Evolutionary conservation across 2,888 invertebrate genomes (phyloP), one percentile per base, ranked within the genome.

Genomic region (Pterostichus madidus): DNA sequence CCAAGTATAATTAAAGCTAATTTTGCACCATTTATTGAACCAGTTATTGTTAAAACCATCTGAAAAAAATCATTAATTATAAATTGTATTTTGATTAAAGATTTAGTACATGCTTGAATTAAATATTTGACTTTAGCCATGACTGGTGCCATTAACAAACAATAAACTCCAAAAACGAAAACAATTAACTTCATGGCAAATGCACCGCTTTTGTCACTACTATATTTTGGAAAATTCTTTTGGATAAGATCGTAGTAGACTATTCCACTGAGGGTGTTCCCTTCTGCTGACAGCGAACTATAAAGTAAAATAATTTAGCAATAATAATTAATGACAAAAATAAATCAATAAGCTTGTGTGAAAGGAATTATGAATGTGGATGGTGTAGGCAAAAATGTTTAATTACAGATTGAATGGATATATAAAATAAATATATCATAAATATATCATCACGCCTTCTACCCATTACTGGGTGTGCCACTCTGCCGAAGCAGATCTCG

Each of bases 1-100:
- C 75, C 75, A 10, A 75, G 75, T 2, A 75, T n/a, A 24, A 56
- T 56, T 10, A 77, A 35, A 13, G 53, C 32, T 15, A 77, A n/a
- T 56, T 56, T 77, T n/a, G 35, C 52, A 0, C 52, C 76, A 35
- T 77, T 52, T 10, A 56, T 56, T 6, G 35, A 13, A 15, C 77
- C 56, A 77, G 32, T 11, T 35, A 77, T 35, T 52, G 56, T 56
- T 8, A 77, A 8, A 13, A 39, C 11, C 17, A 56, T 24, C 77
- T 77, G 31, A 77, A 31, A 24, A 56, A 8, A n/a, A n/a, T n/a
- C n/a, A n/a, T n/a, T 35, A 24, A 13, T 52, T 56, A 32, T 59
- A 17, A 10, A 10, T 11, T 53, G 0, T 53, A 53, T 53, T 53
- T 53, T 53, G 39, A 39, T 39, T 39, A 6, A n/a, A n/a, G n/a